Evolutionary conservation across 2,888 invertebrate genomes (phyloP), one percentile per base, ranked within the genome.

Genomic region (Lithophane semibrunnea): DNA sequence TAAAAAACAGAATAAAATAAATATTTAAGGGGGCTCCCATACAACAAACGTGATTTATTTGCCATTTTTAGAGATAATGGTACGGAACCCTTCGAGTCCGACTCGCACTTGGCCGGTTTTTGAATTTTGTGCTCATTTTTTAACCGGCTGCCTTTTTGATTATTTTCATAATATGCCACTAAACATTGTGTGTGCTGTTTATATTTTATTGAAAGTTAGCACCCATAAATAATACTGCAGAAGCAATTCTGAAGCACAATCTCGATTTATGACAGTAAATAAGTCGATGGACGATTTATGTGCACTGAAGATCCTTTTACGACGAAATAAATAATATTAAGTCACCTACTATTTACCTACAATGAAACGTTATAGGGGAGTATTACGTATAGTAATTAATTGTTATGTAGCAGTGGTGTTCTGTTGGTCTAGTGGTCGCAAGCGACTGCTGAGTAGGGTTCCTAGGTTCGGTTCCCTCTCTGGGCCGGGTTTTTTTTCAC

Each of bases 281-380:
- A 80, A 42, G 63, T 64, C 72, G 29, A 47, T 37, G 42, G 47
- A 63, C 24, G 47, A 77, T 70, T 70, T 77, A 79, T 77, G 70
- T 61, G 12, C 16, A 47, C 16, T 13, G 13, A 21, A 24, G 18
- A 80, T 29, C 13, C 24, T 64, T 79, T 80, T 71, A 49, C n/a
- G 29, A 56, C 16, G 18, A 49, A 29, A 80, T 77, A 63, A 71
- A 64, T 71, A 56, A 37, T 77, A 24, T 79, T 2, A 8, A 61
- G n/a, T 24, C 18, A 16, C 16, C 5, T 54, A 37, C 42, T 16
- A 29, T 8, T 66, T 49, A 8, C 52, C 8, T 18, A n/a, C 16
- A 70, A 16, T 42, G 37, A 63, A 69, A 61, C 12, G 12, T 79
- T 52, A 1, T 18, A 63, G 37, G 13, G 56, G 5, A 54, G 29